phyloP scores from a whole-genome alignment of 2,888 invertebrate genomes.

The Callosobruchus maculatus region DNA sequence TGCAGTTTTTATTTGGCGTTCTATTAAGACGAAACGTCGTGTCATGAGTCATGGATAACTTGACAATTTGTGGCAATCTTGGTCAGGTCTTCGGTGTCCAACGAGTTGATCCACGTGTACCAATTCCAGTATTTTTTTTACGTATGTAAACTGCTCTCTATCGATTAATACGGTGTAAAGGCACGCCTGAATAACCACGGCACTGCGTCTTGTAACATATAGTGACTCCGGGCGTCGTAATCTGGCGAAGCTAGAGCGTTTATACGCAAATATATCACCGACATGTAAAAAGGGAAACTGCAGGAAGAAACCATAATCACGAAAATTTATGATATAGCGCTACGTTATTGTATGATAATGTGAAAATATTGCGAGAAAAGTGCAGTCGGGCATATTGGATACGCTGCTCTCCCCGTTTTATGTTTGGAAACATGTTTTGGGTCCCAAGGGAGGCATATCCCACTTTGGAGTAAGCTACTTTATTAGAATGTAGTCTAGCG shows the following conservation, averaged over 20 bases:
- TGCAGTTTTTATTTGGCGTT: too few relatives aligned
- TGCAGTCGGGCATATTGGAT: neutral
- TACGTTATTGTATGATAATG: conserved; percentile 16
- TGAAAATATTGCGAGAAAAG: neutral
- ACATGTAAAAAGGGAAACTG: conserved; percentile 17
- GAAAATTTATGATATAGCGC: conserved; percentile 18
- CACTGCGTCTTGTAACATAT: neutral
- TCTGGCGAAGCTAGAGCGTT: conserved; percentile 16
- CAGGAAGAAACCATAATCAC: conserved; percentile 18
- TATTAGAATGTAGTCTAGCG: neutral
- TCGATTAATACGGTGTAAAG: too few relatives aligned
- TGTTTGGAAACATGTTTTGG: neutral
- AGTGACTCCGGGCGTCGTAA: conserved; percentile 12
- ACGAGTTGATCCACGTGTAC: too few relatives aligned
- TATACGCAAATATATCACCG: conserved; percentile 21
- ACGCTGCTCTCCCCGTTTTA: neutral
- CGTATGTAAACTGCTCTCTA: too few relatives aligned
- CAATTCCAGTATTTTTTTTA: too few relatives aligned
- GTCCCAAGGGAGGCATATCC: neutral
- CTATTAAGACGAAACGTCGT: too few relatives aligned
- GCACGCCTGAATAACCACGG: neutral
- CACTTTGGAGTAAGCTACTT: neutral
- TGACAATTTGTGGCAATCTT: too few relatives aligned
- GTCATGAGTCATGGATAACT: too few relatives aligned
- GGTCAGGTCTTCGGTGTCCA: too few relatives aligned